phyloP scores from a whole-genome alignment of 1,140 invertebrate species.

The Phymorhynchus buccinoides region DNA sequence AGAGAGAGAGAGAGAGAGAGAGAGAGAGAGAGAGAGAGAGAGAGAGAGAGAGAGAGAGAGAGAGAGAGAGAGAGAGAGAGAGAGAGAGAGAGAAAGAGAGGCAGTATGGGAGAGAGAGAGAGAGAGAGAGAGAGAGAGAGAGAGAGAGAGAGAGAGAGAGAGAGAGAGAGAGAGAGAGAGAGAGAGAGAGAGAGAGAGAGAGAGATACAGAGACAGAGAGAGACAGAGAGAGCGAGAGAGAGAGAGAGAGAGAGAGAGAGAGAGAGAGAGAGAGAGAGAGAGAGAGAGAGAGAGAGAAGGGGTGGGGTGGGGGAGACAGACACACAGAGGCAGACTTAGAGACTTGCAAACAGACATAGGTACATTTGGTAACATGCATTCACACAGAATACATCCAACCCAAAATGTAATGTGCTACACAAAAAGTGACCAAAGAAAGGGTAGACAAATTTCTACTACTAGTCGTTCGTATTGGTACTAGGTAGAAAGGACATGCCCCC shows the following conservation, averaged over 20 bases:
- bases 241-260: neutral
- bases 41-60: neutral
- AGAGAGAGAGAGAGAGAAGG: neutral
- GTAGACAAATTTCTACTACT: no score
- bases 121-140: neutral
- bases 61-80: neutral
- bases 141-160: neutral
- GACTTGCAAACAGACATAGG: neutral
- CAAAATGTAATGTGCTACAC: neutral
- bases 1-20: neutral
- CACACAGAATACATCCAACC: neutral
- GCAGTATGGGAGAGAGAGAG: neutral
- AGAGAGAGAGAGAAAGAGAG: neutral
- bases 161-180: neutral
- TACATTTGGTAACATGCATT: neutral
- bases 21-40: neutral
- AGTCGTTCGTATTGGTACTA: no score
- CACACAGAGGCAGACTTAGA: neutral
- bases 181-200: neutral
- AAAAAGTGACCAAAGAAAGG: constrained; percentile 20
- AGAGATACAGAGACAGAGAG: neutral
- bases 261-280: neutral
- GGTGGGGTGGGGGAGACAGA: neutral
- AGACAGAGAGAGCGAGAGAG: neutral
- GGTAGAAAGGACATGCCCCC: neutral